phyloP scores from a whole-genome alignment of 2,888 invertebrate genomes.

The Ptychoptera albimana region DNA sequence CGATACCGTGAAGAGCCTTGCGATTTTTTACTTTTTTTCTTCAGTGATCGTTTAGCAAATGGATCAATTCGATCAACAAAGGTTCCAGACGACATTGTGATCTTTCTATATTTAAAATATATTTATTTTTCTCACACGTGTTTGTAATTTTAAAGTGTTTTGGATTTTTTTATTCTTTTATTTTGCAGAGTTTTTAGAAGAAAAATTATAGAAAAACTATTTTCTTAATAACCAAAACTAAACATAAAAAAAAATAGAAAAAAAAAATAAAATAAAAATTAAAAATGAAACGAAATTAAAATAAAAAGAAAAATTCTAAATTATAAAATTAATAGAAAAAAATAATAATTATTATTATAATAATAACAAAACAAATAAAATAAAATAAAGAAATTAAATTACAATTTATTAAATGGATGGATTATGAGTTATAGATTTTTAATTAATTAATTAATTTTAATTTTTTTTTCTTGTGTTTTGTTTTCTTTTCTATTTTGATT shows the following conservation, averaged over 20 bases:
- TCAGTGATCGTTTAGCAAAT: constrained; percentile 92
- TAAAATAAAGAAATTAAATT: not conserved
- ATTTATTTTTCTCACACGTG: not conserved
- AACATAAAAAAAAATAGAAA: not conserved
- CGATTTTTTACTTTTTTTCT: constrained; percentile 97
- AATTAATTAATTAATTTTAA: no score
- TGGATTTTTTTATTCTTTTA: no score
- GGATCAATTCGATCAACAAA: constrained; percentile 99
- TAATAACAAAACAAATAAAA: not conserved
- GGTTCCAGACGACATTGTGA: constrained; percentile 53
- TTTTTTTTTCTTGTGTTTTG: not conserved
- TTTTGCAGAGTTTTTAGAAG: no score
- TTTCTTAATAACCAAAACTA: no score
- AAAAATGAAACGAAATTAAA: not conserved
- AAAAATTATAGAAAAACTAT: no score
- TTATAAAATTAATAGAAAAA: not conserved
- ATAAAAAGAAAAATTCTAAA: no score
- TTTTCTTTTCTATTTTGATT: not conserved
- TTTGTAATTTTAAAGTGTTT: no score
- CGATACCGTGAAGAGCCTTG: constrained; percentile 98
- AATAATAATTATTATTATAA: not conserved
- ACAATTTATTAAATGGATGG: not conserved
- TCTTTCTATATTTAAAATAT: not conserved
- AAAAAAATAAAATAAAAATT: not conserved
- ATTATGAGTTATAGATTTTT: not conserved